Evolutionary conservation across 92 coral and sea anemone species (phyloP).

Genomic region (Plumapathes pennacea): DNA sequence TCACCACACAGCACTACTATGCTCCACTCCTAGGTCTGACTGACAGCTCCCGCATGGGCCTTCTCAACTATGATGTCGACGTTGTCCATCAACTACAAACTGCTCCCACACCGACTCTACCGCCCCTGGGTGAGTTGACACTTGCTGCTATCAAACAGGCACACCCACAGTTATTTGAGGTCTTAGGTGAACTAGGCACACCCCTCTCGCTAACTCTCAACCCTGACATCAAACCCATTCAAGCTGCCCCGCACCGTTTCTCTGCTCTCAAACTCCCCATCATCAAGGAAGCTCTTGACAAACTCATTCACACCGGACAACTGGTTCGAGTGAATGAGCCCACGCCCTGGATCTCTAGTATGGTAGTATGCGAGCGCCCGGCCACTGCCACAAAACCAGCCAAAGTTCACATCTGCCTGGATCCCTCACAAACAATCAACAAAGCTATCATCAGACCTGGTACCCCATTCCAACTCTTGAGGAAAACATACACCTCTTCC

Average conservation of each 20-base stretch:
- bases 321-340: constrained; percentile 22
- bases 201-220: constrained; percentile 31
- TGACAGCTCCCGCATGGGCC: constrained; percentile 48
- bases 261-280: constrained; percentile 38
- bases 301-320: constrained; percentile 28
- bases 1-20: constrained; percentile 38
- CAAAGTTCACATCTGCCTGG: constrained; percentile 41
- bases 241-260: constrained; percentile 35
- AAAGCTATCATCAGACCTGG: constrained; percentile 40
- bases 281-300: constrained; percentile 39
- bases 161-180: constrained; percentile 32
- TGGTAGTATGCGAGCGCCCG: constrained; percentile 40
- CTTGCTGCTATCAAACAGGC: constrained; percentile 5
- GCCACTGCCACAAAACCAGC: constrained; percentile 41
- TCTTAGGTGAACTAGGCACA: constrained; percentile 22
- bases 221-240: constrained; percentile 33
- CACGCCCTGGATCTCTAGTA: constrained; percentile 45
- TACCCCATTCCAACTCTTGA: constrained; percentile 59
- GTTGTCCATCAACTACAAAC: constrained; percentile 13
- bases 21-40: constrained; percentile 40
- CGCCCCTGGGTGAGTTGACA: constrained; percentile 35
- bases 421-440: constrained; percentile 56
- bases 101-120: neutral
- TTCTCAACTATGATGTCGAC: constrained; percentile 42
- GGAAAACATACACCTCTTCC: constrained; percentile 53